Evolutionary conservation across 2,888 invertebrate species (phyloP), one percentile per base, ranked within the genome.

Genomic region (Pseudococcus viburni): DNA sequence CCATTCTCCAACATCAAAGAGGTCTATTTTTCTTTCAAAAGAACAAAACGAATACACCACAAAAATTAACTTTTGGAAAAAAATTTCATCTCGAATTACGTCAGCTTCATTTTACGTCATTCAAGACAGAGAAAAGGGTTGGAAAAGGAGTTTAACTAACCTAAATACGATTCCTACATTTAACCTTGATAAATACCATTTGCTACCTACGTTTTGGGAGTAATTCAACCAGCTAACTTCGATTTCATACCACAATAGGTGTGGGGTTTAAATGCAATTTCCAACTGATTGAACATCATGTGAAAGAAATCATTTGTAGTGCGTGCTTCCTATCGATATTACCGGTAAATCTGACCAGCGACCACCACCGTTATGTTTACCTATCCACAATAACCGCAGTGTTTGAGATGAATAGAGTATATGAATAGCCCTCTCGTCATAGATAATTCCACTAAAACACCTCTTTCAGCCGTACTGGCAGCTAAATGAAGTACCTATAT

Each of bases 171-270:
- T 59, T n/a, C n/a, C 6, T 59, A n/a, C 26, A 3, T 59, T 59
- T 59, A 59, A 59, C 59, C 19, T 59, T 59, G n/a, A 59, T n/a
- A 59, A 59, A 59, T 59, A 59, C 59, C 59, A 42, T 33, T 33
- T 55, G 11, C 55, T 15, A 17, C 26, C 59, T 59, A n/a, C 59
- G 15, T 59, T 59, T 19, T 19, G 64, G 64, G 64, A 64, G 3
- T 9, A 64, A 64, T 22, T 64, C 64, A 64, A 64, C 64, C n/a
- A 64, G 7, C 22, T 64, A 64, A 22, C 22, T 17, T 59, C n/a
- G n/a, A 59, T 59, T 59, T 59, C 59, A n/a, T 59, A 59, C 59
- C 59, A 59, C 59, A 59, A 59, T 59, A 59, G 59, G 42, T 7
- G 42, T 9, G 42, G 42, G n/a, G n/a, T n/a, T n/a, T 7, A n/a